Base-by-base conservation (phyloP, 2,888 invertebrate genomes). In the Lissocephala sabroskyi region DNA sequence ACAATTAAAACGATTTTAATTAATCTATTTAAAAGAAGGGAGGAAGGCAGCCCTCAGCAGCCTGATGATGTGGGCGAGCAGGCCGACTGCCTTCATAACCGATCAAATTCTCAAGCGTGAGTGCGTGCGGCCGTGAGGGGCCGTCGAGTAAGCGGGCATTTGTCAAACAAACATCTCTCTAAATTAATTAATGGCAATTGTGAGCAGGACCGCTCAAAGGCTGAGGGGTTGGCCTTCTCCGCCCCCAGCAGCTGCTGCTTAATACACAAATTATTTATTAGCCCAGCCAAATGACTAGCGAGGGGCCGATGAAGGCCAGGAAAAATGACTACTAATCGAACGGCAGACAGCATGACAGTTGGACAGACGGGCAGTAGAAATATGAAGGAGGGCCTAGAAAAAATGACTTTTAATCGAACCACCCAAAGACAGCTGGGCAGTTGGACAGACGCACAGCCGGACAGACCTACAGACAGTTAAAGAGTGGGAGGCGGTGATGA, bases 1-100 rank as follows among this genome's bases (percentile, higher is more conserved):
- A 73, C 71, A 73, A 73, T 73, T 73, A 73, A 73, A 73, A 73
- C 75, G 71, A 75, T 73, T 73, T 73, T 73, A 73, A 73, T 73
- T 73, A 73, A 73, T 75, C 71, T 73, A 73, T 73, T 73, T 73
- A 73, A 63, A 75, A 68, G 65, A 57, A 59, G 45, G 33, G 52
- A 17, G n/a, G 16, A n/a, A 29, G 30, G 16, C 39, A 45, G 39
- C 45, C 40, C 45, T 26, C 39, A 14, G 5, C 7, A 1, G 13
- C 1, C n/a, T n/a, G n/a, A n/a, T n/a, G n/a, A n/a, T n/a, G n/a
- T n/a, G n/a, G n/a, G n/a, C n/a, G n/a, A n/a, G n/a, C n/a, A n/a
- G n/a, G n/a, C n/a, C n/a, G n/a, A n/a, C n/a, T 11, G 57, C 66
- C 62, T 49, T 67, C 68, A 63, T 68, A 70, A 65, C 74, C 55